Evolutionary conservation across 1,140 invertebrate genomes (phyloP), one percentile per base, ranked within the genome.

Genomic region (Sminthurides bifidus): DNA sequence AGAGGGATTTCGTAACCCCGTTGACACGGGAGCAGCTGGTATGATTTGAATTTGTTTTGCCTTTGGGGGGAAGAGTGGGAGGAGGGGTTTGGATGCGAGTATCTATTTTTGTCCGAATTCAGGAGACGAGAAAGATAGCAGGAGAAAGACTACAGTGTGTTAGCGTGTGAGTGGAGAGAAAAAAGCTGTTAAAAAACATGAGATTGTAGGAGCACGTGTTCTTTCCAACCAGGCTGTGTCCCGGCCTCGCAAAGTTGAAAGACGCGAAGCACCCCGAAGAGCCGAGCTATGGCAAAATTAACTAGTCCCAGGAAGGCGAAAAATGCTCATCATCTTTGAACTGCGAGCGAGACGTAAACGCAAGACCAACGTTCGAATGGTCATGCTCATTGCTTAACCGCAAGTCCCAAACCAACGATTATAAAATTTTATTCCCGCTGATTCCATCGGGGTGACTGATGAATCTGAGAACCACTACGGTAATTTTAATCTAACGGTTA

Each of bases 71-170:
- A 48, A 27, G 30, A 27, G 30, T 48, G 21, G 30, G 27, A 27
- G 44, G 24, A 48, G 12, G 24, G 19, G 8, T 48, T 21, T 41
- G 17, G 6, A 41, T 43, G 10, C 38, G 38, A 48, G 48, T 56
- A 45, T 57, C 55, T 57, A 52, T 57, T 57, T 57, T 37, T 50
- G 55, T 50, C 55, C 41, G n/a, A 38, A 51, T 57, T 49, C 55
- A 35, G 43, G 48, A n/a, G n/a, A n/a, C n/a, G n/a, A n/a, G n/a
- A n/a, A n/a, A n/a, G n/a, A n/a, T n/a, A n/a, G n/a, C n/a, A n/a
- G n/a, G n/a, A n/a, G n/a, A n/a, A n/a, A n/a, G n/a, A n/a, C n/a
- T n/a, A n/a, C n/a, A n/a, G n/a, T n/a, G n/a, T n/a, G n/a, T n/a
- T n/a, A n/a, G n/a, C n/a, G n/a, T n/a, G 55, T 19, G 45, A 51